Base-by-base conservation (phyloP, 2,888 invertebrate species). In the Caenorhabditis sp. region DNA sequence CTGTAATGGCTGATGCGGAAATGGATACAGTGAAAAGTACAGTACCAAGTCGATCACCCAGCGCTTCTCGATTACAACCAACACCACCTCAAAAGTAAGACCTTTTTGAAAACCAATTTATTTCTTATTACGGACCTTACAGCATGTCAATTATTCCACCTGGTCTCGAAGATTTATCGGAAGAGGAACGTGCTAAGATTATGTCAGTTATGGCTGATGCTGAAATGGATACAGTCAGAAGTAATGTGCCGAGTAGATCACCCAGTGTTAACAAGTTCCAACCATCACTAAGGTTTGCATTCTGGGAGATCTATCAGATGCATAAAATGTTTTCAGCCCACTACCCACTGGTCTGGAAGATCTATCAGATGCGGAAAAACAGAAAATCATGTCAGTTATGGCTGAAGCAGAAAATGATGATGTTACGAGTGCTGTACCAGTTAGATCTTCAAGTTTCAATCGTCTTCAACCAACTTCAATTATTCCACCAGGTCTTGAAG, bases 361-460 rank as follows among this genome's bases (percentile, higher is more conserved):
- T 83, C 87, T 92, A 78, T 91, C 91, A 66, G 90, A 90, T 58
- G 91, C 91, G 76, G 91, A 92, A 84, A 88, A 91, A 62, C 89
- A 90, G 69, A 89, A 91, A 87, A 92, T 92, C 63, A 89, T 90
- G 76, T 90, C 90, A 71, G 91, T 92, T 19, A 91, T 92, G 90
- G 90, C 90, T 55, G 89, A 51, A 17, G 63, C 71, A 50, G 72
- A 69, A 31, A 63, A 55, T 5, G 77, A 72, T 49, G 58, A 55
- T 19, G 17, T 24, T 19, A 1, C 23, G 17, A 53, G 24, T 19
- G 6, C n/a, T 4, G 27, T 31, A 19, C 55, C 24, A 6, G 27
- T 27, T 19, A 51, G 31, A 23, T 24, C 37, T 26, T 10, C 12
- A 10, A 43, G 43, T 43, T 5, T 17, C 14, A 43, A 6, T 43